Percentiles rank a stretch among this genome's conserved stretches.
phyloP scores from a whole-genome alignment of 2,113 vertebrate genomes.

The Corynorhinus townsendii region DNA sequence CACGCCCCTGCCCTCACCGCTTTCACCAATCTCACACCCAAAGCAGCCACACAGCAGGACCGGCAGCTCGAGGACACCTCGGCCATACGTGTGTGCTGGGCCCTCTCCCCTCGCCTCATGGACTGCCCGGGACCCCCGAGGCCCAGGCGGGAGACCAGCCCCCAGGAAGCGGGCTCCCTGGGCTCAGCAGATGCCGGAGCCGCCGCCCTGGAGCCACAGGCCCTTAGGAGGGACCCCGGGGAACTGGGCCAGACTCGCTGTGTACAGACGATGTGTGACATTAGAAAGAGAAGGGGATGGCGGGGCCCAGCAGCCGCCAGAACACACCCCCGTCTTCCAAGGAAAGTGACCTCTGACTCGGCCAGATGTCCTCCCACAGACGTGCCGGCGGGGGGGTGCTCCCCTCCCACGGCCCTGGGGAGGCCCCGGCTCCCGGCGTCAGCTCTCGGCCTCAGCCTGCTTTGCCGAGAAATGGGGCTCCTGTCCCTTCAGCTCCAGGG shows the following conservation, averaged over 20 bases:
- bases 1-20: neutral
- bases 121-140: neutral
- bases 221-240: neutral
- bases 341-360: neutral
- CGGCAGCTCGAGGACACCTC: neutral
- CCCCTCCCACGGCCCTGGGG: no score
- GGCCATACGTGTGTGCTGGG: neutral
- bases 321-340: neutral
- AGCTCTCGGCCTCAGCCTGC: no score
- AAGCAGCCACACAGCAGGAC: neutral
- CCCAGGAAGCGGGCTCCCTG: neutral
- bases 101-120: neutral
- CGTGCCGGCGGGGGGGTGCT: no score
- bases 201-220: neutral
- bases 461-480: neutral
- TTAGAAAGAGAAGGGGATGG: neutral
- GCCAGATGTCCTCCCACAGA: neutral
- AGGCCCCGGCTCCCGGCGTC: no score
- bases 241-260: neutral
- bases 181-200: no score
- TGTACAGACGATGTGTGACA: rapidly evolving
- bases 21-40: neutral
- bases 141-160: neutral
- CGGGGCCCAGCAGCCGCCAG: neutral
- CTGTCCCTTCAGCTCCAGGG: no score